Evolutionary conservation across 2,888 invertebrate genomes (phyloP).

Genomic region (Celastrina argiolus): DNA sequence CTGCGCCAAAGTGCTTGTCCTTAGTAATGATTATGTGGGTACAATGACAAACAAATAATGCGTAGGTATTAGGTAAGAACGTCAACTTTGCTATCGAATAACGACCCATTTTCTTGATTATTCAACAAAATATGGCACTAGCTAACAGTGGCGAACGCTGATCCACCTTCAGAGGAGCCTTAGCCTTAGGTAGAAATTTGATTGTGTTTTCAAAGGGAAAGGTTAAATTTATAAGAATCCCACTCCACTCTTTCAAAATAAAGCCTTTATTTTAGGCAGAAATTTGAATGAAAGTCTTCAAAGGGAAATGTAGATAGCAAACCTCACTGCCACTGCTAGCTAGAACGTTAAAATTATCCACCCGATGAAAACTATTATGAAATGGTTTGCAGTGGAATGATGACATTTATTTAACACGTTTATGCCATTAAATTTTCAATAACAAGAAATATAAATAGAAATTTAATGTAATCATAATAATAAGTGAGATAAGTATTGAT

Average conservation of each 20-base stretch:
- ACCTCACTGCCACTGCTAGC: too few relatives aligned
- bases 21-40: too few relatives aligned
- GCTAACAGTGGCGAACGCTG: too few relatives aligned
- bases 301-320: too few relatives aligned
- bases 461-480: not conserved
- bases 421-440: not conserved
- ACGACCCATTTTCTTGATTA: not conserved
- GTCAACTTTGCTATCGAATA: not conserved
- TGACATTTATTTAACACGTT: not conserved
- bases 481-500: not conserved
- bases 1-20: not conserved
- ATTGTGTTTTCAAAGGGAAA: too few relatives aligned
- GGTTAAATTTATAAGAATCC: too few relatives aligned
- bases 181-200: too few relatives aligned
- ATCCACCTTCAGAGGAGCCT: too few relatives aligned
- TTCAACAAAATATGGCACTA: not conserved
- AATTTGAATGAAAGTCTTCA: too few relatives aligned
- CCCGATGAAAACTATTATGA: not conserved
- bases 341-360: not conserved
- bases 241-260: too few relatives aligned
- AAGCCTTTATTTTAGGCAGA: too few relatives aligned
- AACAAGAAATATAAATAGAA: not conserved
- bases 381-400: not conserved
- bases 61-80: not conserved
- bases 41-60: not conserved